Conservation (phyloP, 1,140 invertebrate genomes). For the Idris sp. region DNA sequence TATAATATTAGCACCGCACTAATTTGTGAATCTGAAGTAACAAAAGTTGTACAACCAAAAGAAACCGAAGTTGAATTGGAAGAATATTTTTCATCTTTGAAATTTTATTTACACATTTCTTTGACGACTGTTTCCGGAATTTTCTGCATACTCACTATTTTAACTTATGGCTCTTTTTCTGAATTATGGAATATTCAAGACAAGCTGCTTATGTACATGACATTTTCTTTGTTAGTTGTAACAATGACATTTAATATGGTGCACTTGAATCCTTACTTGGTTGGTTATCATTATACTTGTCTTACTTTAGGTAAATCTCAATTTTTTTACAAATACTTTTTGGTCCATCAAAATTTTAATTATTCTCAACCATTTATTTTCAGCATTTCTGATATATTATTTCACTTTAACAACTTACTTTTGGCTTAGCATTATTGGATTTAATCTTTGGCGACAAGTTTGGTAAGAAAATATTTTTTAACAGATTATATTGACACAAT, state of each 20-base stretch:
- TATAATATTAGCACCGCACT: conserved; percentile 12
- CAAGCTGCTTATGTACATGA: conserved; percentile 35
- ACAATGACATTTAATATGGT: conserved; percentile 46
- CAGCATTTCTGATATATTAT: conserved; percentile 82
- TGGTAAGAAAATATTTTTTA: conserved; percentile 74
- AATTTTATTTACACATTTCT: conserved; percentile 26
- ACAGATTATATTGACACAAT: no score
- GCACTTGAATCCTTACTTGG: conserved; percentile 38
- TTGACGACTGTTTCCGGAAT: conserved; percentile 43
- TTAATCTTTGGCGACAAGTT: conserved; percentile 82
- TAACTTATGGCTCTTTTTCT: conserved; percentile 43
- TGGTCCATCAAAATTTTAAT: no score
- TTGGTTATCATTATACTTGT: conserved; percentile 33
- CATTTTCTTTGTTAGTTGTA: conserved; percentile 39
- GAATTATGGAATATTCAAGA: conserved; percentile 52
- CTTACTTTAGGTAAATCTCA: conserved; percentile 32
- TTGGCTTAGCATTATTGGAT: conserved; percentile 83
- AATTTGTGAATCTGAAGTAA: conserved; percentile 40
- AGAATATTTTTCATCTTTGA: no score
- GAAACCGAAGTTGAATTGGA: no score
- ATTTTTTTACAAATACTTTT: no score
- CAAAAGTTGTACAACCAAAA: no score
- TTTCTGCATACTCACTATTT: conserved; percentile 43
- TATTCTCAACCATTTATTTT: no score
- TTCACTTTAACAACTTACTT: conserved; percentile 82